Conservation (phyloP, 2,888 invertebrate genomes). For the Xestia sexstrigata region DNA sequence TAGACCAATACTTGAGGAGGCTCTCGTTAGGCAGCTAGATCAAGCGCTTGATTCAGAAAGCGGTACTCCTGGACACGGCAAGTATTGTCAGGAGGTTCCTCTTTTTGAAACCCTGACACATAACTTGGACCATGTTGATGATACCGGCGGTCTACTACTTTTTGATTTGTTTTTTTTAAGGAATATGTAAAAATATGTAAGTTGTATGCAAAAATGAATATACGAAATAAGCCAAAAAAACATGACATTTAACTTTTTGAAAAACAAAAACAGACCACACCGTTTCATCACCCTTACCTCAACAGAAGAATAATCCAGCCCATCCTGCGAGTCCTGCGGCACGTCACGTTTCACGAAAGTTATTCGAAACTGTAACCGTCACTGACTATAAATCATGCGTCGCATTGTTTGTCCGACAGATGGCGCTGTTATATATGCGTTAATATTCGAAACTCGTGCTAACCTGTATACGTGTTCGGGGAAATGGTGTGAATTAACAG, state of each 20-base stretch:
- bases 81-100: too few relatives aligned
- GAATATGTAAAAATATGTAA: too few relatives aligned
- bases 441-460: constrained; percentile 69
- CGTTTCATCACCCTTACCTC: constrained; percentile 25
- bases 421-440: constrained; percentile 60
- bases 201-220: too few relatives aligned
- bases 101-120: too few relatives aligned
- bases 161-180: too few relatives aligned
- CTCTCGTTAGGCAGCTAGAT: too few relatives aligned
- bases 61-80: too few relatives aligned
- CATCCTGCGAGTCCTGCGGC: constrained; percentile 25
- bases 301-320: constrained; percentile 42
- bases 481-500: constrained; percentile 52
- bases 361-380: constrained; percentile 55
- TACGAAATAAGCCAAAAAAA: not conserved
- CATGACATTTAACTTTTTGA: not conserved
- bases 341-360: constrained; percentile 47
- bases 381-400: constrained; percentile 67
- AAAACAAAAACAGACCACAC: not conserved
- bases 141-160: too few relatives aligned
- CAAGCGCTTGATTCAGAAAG: too few relatives aligned
- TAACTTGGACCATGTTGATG: too few relatives aligned
- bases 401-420: constrained; percentile 68
- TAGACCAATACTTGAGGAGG: too few relatives aligned
- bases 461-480: constrained; percentile 65